These are phyloP conservation scores for Trichonephila clavata DNA, from an alignment of 1,140 invertebrate genomes.

Conservation along the genomic window DNA sequence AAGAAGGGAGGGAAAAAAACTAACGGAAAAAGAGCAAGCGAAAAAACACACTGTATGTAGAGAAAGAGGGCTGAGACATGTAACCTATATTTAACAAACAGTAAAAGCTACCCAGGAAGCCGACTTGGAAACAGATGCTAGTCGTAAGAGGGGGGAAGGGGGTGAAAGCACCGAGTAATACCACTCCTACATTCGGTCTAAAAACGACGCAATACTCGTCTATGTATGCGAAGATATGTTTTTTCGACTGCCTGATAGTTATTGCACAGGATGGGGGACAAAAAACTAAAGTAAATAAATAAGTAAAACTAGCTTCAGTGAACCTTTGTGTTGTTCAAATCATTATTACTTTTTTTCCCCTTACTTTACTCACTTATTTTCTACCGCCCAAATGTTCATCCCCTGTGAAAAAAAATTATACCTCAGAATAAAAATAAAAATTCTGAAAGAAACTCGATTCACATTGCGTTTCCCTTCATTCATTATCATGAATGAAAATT, in stretches of 20 bases:
- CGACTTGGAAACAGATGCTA: constrained; percentile 68
- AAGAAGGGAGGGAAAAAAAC: neutral
- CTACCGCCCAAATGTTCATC: too few species aligned
- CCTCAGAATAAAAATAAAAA: too few species aligned
- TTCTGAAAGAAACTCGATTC: too few species aligned
- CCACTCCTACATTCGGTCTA: constrained; percentile 1
- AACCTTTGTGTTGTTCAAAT: too few species aligned
- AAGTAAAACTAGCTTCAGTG: too few species aligned
- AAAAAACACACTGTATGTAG: neutral
- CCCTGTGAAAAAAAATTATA: too few species aligned
- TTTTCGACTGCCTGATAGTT: neutral
- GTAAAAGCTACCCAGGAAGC: constrained; percentile 51
- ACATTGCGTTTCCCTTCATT: too few species aligned
- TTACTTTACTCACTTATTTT: too few species aligned
- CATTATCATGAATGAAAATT: too few species aligned
- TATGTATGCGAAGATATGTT: neutral
- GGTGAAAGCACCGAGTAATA: neutral
- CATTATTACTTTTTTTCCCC: too few species aligned
- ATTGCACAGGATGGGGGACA: neutral
- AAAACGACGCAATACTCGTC: neutral
- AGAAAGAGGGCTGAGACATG: neutral
- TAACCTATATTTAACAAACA: constrained; percentile 76
- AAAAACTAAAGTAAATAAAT: neutral
- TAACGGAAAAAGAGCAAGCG: neutral
- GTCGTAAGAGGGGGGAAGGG: neutral